These are phyloP conservation scores for Patella ulyssiponensis DNA, from an alignment of 2,888 invertebrate species.

Conservation along the genomic window DNA sequence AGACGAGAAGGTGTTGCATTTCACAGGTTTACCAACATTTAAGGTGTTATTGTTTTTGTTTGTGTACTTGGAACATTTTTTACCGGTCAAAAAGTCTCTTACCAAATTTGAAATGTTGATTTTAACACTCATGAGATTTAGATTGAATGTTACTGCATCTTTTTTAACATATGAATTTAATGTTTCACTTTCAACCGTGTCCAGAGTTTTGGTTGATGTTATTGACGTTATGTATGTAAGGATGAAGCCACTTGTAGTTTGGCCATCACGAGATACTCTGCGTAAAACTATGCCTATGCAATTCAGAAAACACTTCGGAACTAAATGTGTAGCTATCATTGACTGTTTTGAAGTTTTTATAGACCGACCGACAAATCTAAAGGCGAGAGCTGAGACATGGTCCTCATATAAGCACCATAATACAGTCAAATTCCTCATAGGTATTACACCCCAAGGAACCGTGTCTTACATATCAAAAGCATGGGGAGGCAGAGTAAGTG, in stretches of 20 bases:
- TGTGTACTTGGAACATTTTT: not conserved
- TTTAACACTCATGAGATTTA: not conserved
- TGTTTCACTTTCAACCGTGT: conserved; percentile 17
- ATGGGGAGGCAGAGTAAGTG: too few relatives aligned
- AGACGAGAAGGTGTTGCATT: not conserved
- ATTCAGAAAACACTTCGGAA: too few relatives aligned
- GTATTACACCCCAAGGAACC: too few relatives aligned
- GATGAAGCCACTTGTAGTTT: conserved; percentile 4
- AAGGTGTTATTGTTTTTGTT: not conserved
- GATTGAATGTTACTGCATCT: not conserved
- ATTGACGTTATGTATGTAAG: conserved; percentile 16
- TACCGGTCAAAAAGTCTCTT: not conserved
- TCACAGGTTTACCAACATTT: not conserved
- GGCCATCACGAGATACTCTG: too few relatives aligned
- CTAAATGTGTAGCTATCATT: too few relatives aligned
- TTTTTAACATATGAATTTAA: conserved; percentile 10
- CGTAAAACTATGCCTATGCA: too few relatives aligned
- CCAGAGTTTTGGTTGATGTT: conserved; percentile 16
- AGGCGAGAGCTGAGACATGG: too few relatives aligned
- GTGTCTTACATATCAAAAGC: too few relatives aligned
- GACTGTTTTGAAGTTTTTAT: too few relatives aligned
- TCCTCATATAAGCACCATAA: too few relatives aligned
- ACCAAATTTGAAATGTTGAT: not conserved
- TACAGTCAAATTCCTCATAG: too few relatives aligned
- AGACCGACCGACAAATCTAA: too few relatives aligned